phyloP scores from a whole-genome alignment of 1,140 invertebrate genomes.

The Bombus pascuorum region DNA sequence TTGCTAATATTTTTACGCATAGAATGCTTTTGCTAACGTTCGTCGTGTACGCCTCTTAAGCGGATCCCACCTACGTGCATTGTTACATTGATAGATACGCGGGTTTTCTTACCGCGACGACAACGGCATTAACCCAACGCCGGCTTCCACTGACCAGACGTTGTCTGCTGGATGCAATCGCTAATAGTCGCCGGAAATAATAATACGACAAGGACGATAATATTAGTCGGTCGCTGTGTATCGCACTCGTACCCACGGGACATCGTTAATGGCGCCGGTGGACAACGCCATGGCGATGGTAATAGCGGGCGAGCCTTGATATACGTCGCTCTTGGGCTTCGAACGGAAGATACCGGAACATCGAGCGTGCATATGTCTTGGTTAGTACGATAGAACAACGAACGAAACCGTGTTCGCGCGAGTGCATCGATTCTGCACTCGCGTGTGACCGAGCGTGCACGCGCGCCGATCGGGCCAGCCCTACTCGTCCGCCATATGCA shows the following conservation, averaged over 20 bases:
- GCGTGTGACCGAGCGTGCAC: not conserved
- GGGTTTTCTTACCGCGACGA: not conserved
- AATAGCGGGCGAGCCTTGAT: constrained; percentile 40
- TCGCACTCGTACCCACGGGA: constrained; percentile 22
- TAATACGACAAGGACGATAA: constrained; percentile 42
- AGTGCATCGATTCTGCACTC: not conserved
- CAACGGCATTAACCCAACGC: constrained; percentile 2
- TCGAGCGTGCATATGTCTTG: constrained; percentile 8
- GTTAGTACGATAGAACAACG: constrained; percentile 24
- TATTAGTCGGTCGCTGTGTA: constrained; percentile 22
- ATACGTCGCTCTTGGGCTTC: constrained; percentile 51
- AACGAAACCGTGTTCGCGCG: not conserved
- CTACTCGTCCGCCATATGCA: too few species aligned
- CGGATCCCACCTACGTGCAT: not conserved
- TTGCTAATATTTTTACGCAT: constrained; percentile 26
- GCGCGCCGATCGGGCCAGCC: not conserved
- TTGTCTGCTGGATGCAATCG: not conserved
- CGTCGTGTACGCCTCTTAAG: not conserved
- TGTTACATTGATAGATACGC: constrained; percentile 11
- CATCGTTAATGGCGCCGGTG: constrained; percentile 32
- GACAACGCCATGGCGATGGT: constrained; percentile 31
- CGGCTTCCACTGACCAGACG: not conserved
- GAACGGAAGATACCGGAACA: constrained; percentile 25
- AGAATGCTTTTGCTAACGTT: not conserved
- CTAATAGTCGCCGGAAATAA: constrained; percentile 32